Evolutionary conservation across 2,113 vertebrate species (phyloP).

Genomic region (Laterallus jamaicensis): DNA sequence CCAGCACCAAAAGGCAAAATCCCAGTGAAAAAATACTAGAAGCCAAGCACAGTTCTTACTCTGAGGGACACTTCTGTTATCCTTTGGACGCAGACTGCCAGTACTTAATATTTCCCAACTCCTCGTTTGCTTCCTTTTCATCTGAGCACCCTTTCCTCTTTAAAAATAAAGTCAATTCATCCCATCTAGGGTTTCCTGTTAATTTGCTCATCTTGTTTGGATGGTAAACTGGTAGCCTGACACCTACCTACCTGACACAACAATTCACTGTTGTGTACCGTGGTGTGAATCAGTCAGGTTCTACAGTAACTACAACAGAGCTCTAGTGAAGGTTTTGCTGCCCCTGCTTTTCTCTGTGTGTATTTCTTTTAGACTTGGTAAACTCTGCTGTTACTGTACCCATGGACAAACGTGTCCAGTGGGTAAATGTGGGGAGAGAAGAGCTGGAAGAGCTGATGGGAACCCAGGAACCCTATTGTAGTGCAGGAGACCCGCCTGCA

Average conservation of each 20-base stretch:
- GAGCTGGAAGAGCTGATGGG: not conserved
- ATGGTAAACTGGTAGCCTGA: not conserved
- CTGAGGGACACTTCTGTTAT: fast-evolving
- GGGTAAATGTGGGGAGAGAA: not conserved
- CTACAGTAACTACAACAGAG: too few relatives aligned
- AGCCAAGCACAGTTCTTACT: not conserved
- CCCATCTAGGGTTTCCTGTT: fast-evolving
- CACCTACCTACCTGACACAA: too few relatives aligned
- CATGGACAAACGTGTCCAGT: fast-evolving
- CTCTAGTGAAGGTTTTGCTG: not conserved
- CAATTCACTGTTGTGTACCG: fast-evolving
- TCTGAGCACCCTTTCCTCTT: not conserved
- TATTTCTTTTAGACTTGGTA: fast-evolving
- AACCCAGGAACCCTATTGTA: fast-evolving
- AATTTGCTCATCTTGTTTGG: not conserved
- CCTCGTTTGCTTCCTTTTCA: fast-evolving
- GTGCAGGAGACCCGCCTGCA: not conserved
- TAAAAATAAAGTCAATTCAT: not conserved
- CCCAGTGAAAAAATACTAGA: not conserved
- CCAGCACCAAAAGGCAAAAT: not conserved
- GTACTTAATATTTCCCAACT: not conserved
- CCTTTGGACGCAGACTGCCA: not conserved
- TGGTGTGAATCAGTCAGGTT: fast-evolving
- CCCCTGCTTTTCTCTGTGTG: not conserved
- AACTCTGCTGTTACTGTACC: fast-evolving